phyloP scores from a whole-genome alignment of 2,797 vertebrate genomes.

The Rhodeus uyekii region DNA sequence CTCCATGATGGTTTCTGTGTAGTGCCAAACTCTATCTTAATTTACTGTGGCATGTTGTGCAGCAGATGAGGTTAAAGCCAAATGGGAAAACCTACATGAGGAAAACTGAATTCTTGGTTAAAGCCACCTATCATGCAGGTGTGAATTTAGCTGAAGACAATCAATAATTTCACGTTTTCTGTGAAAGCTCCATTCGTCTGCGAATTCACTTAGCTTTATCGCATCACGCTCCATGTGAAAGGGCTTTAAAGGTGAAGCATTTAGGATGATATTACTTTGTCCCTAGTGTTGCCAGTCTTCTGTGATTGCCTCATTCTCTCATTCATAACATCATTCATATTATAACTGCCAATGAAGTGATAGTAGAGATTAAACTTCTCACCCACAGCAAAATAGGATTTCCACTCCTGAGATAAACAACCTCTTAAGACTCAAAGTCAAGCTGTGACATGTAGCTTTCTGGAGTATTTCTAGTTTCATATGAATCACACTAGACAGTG shows the following conservation, averaged over 20 bases:
- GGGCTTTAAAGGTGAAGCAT: background rate
- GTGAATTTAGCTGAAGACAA: too few relatives aligned
- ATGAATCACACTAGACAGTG: conserved; percentile 16
- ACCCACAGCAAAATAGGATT: conserved; percentile 26
- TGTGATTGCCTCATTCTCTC: background rate
- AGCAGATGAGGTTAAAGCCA: too few relatives aligned
- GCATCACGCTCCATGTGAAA: too few relatives aligned
- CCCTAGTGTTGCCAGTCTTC: background rate
- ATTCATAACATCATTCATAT: conserved; percentile 28
- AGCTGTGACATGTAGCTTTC: conserved; percentile 17
- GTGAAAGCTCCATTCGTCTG: too few relatives aligned
- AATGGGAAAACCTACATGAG: too few relatives aligned
- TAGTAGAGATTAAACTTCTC: conserved; percentile 41
- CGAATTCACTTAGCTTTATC: too few relatives aligned
- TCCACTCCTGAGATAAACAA: conserved; percentile 23
- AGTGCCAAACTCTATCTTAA: too few relatives aligned
- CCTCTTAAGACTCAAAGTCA: conserved; percentile 22
- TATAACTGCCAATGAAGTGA: conserved; percentile 2
- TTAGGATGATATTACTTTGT: background rate
- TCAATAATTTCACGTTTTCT: too few relatives aligned
- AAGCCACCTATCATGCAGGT: too few relatives aligned
- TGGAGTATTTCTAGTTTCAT: conserved; percentile 19
- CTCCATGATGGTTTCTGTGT: too few relatives aligned
- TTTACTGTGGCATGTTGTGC: too few relatives aligned
- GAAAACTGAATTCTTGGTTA: too few relatives aligned